A percentile compares a stretch with the other conserved stretches of the same genome.
phyloP scores from a whole-genome alignment of 2,113 vertebrate genomes.

The Pavo muticus region DNA sequence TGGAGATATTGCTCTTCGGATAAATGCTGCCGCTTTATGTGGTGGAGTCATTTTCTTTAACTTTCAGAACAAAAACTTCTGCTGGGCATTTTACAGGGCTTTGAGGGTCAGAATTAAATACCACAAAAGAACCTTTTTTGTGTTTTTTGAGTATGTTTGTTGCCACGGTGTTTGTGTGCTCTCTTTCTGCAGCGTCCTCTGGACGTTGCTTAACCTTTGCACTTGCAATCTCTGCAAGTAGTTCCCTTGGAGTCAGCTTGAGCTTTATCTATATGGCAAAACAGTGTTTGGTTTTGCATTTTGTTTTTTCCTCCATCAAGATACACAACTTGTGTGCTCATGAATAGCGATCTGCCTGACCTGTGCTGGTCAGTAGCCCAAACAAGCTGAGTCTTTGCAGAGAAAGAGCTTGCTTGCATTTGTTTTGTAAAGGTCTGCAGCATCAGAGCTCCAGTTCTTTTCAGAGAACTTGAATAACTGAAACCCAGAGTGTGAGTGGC shows the following conservation, averaged over 20 bases:
- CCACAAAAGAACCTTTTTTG: background rate
- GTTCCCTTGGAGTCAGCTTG: background rate
- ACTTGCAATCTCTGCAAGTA: background rate
- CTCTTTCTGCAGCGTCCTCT: background rate
- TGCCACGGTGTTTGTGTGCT: background rate
- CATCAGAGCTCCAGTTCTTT: background rate
- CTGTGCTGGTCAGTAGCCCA: background rate
- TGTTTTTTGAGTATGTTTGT: background rate
- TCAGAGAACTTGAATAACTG: background rate
- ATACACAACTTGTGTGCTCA: background rate
- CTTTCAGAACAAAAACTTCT: background rate
- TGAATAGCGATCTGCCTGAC: background rate
- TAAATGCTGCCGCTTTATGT: background rate
- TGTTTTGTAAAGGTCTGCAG: background rate
- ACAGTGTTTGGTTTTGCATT: background rate
- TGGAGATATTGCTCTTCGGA: background rate
- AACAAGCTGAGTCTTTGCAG: background rate
- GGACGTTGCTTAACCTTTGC: background rate
- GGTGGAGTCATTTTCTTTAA: background rate
- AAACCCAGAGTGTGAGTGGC: background rate
- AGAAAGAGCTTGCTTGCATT: background rate
- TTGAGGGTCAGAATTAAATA: background rate
- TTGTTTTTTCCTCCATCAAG: background rate
- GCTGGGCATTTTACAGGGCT: background rate
- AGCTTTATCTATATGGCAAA: background rate